phyloP scores from a whole-genome alignment of 2,113 vertebrate species.

The Coptodon rendalli region DNA sequence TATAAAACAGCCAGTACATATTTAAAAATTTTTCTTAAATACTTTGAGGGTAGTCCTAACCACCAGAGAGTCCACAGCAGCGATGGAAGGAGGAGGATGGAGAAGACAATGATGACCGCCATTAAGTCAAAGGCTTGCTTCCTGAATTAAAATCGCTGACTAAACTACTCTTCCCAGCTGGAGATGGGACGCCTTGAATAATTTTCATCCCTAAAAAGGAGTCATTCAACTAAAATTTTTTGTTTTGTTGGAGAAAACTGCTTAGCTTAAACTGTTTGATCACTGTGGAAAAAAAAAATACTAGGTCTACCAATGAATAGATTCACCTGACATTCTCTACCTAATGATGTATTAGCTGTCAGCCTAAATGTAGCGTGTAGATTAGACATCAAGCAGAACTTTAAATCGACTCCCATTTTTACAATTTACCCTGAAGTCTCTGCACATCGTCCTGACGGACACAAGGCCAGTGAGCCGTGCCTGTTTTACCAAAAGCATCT shows the following conservation, averaged over 20 bases:
- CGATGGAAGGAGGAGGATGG: neutral
- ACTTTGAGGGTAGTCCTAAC: neutral
- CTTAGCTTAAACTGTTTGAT: neutral
- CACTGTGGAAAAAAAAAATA: neutral
- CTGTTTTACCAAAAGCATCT: conserved; percentile 36
- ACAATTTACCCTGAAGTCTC: conserved; percentile 26
- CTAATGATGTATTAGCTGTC: conserved; percentile 26
- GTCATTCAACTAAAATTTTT: neutral
- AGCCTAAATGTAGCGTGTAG: neutral
- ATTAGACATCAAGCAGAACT: conserved; percentile 29
- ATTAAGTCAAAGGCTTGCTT: neutral
- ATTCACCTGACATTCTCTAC: neutral
- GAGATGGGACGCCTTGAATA: neutral
- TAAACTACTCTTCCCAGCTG: neutral
- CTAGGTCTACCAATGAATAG: neutral
- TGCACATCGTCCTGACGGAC: conserved; percentile 23
- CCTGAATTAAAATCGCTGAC: neutral
- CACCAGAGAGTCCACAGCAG: neutral
- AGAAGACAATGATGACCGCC: neutral
- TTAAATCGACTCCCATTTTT: conserved; percentile 15
- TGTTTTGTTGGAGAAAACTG: neutral
- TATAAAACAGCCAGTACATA: neutral
- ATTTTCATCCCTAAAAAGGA: neutral
- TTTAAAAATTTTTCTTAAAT: neutral
- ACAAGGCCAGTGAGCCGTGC: conserved; percentile 33